Base-by-base conservation (phyloP, 2,113 vertebrate genomes). In the Pelobates fuscus region DNA sequence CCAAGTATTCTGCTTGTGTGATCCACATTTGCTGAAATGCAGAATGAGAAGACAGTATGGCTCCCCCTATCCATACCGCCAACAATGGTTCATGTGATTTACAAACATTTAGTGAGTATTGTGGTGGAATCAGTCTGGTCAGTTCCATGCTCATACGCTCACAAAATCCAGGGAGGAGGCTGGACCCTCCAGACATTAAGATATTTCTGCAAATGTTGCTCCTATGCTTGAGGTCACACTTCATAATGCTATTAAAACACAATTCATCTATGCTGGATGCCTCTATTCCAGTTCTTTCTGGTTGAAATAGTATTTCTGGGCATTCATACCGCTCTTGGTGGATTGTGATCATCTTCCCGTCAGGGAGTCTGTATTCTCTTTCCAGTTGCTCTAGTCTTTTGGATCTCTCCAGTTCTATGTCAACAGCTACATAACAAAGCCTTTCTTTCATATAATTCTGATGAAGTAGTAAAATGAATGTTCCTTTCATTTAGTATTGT, bases 1-100 rank as follows among this genome's bases (percentile, higher is more conserved):
- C 86, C 46, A 74, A 55, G 72, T 86, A 87, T 5, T 86, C 78
- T 0, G 25, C 61, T 0, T 49, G 0, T 0, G 84, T 89, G 71
- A 90, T 81, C 88, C 84, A 88, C 84, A 83, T 86, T 26, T 82
- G 71, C 43, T 69, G 81, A 79, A 89, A 89, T 8, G 83, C 80
- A 2, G 81, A 81, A 52, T 88, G 72, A 27, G 80, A 84, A 8
- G 82, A 77, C 32, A 89, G 72, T 2, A 88, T 72, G 49, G 86
- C 89, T 43, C 84, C 83, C 0, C 88, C 85, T 0, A 78, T 86
- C 87, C 88, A 87, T 0, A 81, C 82, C 0, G 79, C 84, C 65
- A 85, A 83, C 62, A 87, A 85, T 15, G 85, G 78, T 67, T 85
- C 81, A 0, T 80, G 85, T 0, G 82, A 80, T 0, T 83, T 0